Evolutionary conservation across 2,113 vertebrate genomes (phyloP).

Genomic region (Brachirus orientalis): DNA sequence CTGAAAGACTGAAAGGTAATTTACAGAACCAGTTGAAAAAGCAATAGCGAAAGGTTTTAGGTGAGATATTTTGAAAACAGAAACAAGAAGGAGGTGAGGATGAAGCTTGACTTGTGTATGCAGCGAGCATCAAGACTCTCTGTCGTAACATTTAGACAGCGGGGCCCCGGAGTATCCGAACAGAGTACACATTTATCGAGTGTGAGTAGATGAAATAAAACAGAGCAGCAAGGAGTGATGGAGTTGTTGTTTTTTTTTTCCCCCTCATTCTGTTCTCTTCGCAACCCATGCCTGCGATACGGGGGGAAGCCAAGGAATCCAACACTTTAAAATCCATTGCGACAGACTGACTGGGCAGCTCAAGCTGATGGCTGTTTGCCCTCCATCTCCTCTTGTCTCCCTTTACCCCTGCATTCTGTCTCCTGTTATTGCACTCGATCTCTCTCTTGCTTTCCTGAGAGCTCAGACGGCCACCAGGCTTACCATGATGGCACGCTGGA

Average conservation of each 20-base stretch:
- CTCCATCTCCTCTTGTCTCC: constrained; percentile 30
- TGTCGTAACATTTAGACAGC: constrained; percentile 77
- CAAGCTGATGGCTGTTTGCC: constrained; percentile 50
- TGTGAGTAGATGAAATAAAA: constrained; percentile 57
- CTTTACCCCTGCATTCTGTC: constrained; percentile 45
- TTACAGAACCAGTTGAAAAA: constrained; percentile 28
- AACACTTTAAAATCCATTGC: constrained; percentile 52
- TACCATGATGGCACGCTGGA: constrained; percentile 53
- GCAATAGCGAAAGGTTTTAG: constrained; percentile 12
- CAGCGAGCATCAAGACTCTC: constrained; percentile 35
- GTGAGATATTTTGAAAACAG: constrained; percentile 12
- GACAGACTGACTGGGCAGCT: constrained; percentile 54
- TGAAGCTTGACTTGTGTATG: constrained; percentile 16
- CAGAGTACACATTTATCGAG: constrained; percentile 72
- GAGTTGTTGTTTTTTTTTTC: constrained; percentile 29
- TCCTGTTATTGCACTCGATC: constrained; percentile 59
- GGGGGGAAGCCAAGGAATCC: constrained; percentile 13
- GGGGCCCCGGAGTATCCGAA: constrained; percentile 51
- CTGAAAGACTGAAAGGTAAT: constrained; percentile 50
- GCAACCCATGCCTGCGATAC: constrained; percentile 32
- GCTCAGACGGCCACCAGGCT: constrained; percentile 69
- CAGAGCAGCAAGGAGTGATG: constrained; percentile 38
- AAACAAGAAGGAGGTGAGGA: background rate
- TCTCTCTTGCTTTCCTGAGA: too few species aligned
- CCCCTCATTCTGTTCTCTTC: constrained; percentile 26